Evolutionary conservation across 2,888 invertebrate species (phyloP), one percentile per base, ranked within the genome.

Genomic region (Dasypogon diadema): DNA sequence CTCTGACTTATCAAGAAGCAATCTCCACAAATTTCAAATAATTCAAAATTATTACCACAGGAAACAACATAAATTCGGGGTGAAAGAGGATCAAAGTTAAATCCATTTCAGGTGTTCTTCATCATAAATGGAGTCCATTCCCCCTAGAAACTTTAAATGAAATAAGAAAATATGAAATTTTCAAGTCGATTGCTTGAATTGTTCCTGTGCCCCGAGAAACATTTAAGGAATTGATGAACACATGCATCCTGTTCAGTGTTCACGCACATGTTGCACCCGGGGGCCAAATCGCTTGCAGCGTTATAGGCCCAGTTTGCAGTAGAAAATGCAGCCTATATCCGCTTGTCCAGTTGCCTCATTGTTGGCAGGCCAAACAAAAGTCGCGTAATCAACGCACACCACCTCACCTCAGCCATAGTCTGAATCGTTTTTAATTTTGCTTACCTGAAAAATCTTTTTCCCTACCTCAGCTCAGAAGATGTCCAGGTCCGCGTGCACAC

Each of bases 181-280:
- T 70, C 70, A 54, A 70, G 54, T 12, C 34, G 70, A 70, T 70
- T 70, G 34, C 70, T 12, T 22, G 30, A 54, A 70, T 70, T 70
- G 54, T 70, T 70, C 30, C 54, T 34, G 26, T 26, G 56, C 70
- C 37, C 51, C 22, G 18, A 54, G 34, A 30, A 34, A 34, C 48
- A 22, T 16, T 68, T 8, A 68, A 22, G 12, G 63, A 63, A 63
- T 63, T 65, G 6, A 51, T 54, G 70, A 70, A 30, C 54, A 54
- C 54, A 70, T 70, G 70, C 70, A 70, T 70, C 70, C 70, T 70
- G 70, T 70, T 24, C 21, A 48, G 54, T 70, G 70, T 70, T 24
- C 21, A 48, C 34, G 54, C 70, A 70, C 70, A 70, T 70, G 70
- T 70, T 70, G 70, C 51, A 70, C 70, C 16, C 54, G 46, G 14